Evolutionary conservation across 2,888 invertebrate genomes (phyloP), one percentile per base, ranked within the genome.

Genomic region (Rhagium mordax): DNA sequence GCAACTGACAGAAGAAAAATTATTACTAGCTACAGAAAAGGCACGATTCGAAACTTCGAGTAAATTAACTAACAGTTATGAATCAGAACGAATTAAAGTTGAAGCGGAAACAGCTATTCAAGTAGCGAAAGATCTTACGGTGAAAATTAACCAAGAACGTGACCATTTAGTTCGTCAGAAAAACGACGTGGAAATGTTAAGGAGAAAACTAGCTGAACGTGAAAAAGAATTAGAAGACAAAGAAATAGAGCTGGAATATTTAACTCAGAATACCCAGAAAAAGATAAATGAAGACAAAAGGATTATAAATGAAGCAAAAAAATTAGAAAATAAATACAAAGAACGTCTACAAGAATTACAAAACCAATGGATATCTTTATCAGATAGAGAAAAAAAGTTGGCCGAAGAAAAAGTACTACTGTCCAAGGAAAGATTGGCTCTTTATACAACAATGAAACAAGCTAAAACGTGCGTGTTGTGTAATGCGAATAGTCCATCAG

Each of bases 361-460:
- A 83, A 89, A 89, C 73, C 91, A 92, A 74, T 89, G 90, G 2
- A 86, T 89, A 2, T 89, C 91, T 0, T 81, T 92, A 16, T 89
- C 90, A 18, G 83, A 85, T 10, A 88, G 92, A 79, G 92, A 92
- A 76, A 91, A 91, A 79, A 91, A 91, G 78, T 88, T 92, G 47
- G 91, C 91, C 0, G 90, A 89, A 83, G 92, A 92, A 79, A 92
- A 92, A 84, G 89, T 92, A 0, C 86, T 88, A 2, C 80, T 92
- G 8, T 91, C 92, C 0, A 90, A 91, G 78, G 92, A 92, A 82
- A 87, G 92, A 77, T 79, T 92, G 67, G 87, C 87, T 70, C 84
- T 92, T 24, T 91, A 91, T 74, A 90, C 90, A 57, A 89, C 90
- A 70, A 87, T 88, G 71, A 90, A 89, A 79, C 88, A 90, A 64